Evolutionary conservation across 2,888 invertebrate species (phyloP).

Genomic region (Aelia acuminata): DNA sequence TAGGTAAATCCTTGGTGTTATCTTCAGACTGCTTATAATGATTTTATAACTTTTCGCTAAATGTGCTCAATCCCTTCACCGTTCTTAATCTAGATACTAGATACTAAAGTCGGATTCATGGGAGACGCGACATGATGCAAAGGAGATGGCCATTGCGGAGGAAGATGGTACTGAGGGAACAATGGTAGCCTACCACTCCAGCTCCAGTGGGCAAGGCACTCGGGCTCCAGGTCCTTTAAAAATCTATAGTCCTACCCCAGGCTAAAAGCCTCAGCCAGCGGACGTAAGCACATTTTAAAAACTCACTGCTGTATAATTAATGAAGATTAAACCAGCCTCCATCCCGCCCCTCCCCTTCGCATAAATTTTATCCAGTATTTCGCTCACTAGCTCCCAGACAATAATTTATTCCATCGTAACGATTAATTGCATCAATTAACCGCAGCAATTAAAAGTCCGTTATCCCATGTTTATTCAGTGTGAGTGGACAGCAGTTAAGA

Average conservation of each 20-base stretch:
- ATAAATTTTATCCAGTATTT: slow-evolving; percentile 27
- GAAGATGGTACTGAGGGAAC: slow-evolving; percentile 14
- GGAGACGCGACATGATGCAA: not conserved
- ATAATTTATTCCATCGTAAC: slow-evolving; percentile 12
- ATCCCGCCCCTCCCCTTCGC: not conserved
- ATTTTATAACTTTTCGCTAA: not conserved
- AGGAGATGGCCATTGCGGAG: not conserved
- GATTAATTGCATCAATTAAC: not conserved
- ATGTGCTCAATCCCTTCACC: no score
- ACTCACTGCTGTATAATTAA: slow-evolving; percentile 42
- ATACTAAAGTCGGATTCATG: not conserved
- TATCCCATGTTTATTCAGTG: not conserved
- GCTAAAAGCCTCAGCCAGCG: not conserved
- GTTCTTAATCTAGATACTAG: not conserved
- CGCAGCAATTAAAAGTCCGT: not conserved
- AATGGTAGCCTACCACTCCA: slow-evolving; percentile 22
- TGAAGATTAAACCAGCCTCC: slow-evolving; percentile 1
- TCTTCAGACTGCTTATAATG: not conserved
- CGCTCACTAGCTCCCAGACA: not conserved
- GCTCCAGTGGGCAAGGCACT: slow-evolving; percentile 21
- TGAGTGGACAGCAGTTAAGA: not conserved
- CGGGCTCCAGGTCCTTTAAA: slow-evolving; percentile 23
- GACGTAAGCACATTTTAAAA: slow-evolving; percentile 46
- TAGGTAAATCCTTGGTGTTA: no score
- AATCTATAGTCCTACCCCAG: slow-evolving; percentile 34